Base-by-base conservation (phyloP, 2,113 vertebrate species). In the Pelmatolapia mariae region DNA sequence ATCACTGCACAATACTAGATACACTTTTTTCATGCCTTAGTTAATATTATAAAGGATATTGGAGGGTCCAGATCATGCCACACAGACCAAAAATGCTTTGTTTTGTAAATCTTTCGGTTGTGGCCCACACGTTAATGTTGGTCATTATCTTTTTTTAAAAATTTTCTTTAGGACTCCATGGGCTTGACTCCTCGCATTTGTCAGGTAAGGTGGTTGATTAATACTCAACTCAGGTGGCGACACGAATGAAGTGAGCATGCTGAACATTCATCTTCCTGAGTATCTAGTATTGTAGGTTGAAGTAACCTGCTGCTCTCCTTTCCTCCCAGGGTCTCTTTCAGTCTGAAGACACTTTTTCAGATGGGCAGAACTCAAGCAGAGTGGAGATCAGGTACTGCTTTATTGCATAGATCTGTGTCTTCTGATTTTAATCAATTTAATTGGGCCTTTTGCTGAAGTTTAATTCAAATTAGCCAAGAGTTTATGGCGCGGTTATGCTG, bases 101-200 rank as follows among this genome's bases (percentile, higher is more conserved):
- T 47, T 76, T 47, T 78, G 1, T 29, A 50, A 50, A 78, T 78
- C 73, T 11, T n/a, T 56, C 0, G 3, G n/a, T 9, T 86, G 12
- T 83, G 76, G 33, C 54, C 43, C 15, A 52, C 43, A 83, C 43
- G 61, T 36, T 47, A 31, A 50, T 53, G 22, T 31, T 45, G 5
- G 24, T 83, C 45, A 61, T 61, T 50, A 3, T 79, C 18, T 5
- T 33, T 56, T 33, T 45, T 13, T 56, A n/a, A n/a, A n/a, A 47
- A 5, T 87, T 84, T 29, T 89, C n/a, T 61, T 45, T 92, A 99
- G 99, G 97, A 97, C 61, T 98, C 98, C 68, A 86, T 97, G 85
- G 98, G 99, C 33, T 93, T 99, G 96, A 99, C 97, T 3, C 99
- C 99, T 38, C 97, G 98, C 78, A 99, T 99, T 94, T 99, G 98